phyloP scores from a whole-genome alignment of 2,797 vertebrate species.

The Tolypeutes matacus region DNA sequence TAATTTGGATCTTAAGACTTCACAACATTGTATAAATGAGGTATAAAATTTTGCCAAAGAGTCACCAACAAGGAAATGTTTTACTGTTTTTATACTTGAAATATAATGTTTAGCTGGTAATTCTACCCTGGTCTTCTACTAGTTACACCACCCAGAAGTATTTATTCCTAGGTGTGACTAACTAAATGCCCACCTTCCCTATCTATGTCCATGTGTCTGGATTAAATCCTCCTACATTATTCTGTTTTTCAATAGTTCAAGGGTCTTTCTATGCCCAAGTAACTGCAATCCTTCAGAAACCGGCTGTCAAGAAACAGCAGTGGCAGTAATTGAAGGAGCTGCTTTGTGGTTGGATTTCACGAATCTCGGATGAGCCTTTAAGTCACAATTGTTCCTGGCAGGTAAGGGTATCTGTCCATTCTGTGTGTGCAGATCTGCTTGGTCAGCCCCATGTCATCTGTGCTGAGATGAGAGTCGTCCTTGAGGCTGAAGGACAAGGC shows the following conservation, averaged over 20 bases:
- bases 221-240: not conserved
- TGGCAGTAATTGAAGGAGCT: not conserved
- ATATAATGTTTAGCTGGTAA: constrained; percentile 43
- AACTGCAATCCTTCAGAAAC: not conserved
- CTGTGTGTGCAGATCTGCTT: not conserved
- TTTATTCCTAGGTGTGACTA: constrained; percentile 43
- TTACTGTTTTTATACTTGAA: constrained; percentile 78
- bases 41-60: constrained; percentile 77
- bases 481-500: not conserved
- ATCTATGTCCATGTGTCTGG: not conserved
- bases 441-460: not conserved
- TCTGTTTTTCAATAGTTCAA: not conserved
- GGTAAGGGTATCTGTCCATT: not conserved
- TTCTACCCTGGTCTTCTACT: not conserved
- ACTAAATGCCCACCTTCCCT: not conserved
- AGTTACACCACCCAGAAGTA: not conserved
- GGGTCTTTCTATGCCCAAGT: not conserved
- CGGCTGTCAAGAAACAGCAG: not conserved
- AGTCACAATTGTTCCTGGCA: constrained; percentile 2
- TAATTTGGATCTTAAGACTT: constrained; percentile 71
- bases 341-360: not conserved
- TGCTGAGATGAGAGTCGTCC: not conserved
- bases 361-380: not conserved
- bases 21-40: constrained; percentile 77
- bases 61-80: constrained; percentile 74